phyloP scores from a whole-genome alignment of 2,113 vertebrate genomes.

The Excalfactoria chinensis region DNA sequence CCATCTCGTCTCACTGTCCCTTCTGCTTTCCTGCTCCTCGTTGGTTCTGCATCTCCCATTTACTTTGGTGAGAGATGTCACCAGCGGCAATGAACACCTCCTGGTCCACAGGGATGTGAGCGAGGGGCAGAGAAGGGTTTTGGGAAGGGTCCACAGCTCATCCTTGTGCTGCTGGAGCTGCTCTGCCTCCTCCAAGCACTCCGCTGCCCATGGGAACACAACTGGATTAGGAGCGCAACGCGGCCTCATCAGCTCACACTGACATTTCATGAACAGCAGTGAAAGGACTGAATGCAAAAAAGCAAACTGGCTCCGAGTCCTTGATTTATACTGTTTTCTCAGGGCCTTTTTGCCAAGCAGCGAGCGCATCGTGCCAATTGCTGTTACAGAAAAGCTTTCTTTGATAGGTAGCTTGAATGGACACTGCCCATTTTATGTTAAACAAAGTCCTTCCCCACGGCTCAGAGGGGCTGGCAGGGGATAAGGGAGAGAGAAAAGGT shows the following conservation, averaged over 20 bases:
- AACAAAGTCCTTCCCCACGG: not conserved
- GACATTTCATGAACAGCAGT: constrained; percentile 29
- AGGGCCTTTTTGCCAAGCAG: constrained; percentile 43
- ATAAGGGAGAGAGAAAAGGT: not conserved
- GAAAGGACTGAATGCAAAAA: constrained; percentile 32
- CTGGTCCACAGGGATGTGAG: too few species aligned
- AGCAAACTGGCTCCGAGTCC: constrained; percentile 23
- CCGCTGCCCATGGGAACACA: not conserved
- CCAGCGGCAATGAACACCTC: too few species aligned
- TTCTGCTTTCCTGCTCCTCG: not conserved
- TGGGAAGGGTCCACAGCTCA: not conserved
- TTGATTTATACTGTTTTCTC: constrained; percentile 49
- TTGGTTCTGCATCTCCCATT: not conserved
- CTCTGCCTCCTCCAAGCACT: not conserved
- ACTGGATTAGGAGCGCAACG: not conserved
- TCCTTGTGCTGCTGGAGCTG: constrained; percentile 9
- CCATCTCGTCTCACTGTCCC: not conserved
- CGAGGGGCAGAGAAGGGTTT: not conserved
- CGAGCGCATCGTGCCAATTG: constrained; percentile 37
- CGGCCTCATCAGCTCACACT: constrained; percentile 48
- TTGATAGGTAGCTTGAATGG: constrained; percentile 24
- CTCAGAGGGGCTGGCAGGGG: not conserved
- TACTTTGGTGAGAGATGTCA: not conserved
- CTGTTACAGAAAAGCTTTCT: constrained; percentile 60
- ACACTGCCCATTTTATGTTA: constrained; percentile 27